A percentile compares a stretch with the other conserved stretches of the same genome.
Conservation (phyloP, 2,113 vertebrate genomes). For the Acinonyx jubatus region DNA sequence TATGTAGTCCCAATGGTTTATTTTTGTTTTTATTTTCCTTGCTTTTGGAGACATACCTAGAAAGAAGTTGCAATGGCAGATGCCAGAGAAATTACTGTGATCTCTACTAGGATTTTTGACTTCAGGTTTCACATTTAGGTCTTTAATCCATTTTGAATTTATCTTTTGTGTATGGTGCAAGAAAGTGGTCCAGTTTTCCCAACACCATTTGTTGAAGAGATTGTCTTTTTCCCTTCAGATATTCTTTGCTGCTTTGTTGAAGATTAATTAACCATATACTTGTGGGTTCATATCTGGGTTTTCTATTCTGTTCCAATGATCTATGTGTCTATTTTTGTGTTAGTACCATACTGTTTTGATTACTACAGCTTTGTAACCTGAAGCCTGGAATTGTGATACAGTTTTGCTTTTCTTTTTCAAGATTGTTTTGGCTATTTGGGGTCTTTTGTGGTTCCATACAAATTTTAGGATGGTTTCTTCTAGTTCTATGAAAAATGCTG, state of each 20-base stretch:
- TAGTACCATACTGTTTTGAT: not conserved
- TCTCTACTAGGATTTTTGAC: no score
- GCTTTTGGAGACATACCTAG: no score
- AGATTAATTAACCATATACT: not conserved
- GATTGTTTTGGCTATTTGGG: not conserved
- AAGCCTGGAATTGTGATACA: not conserved
- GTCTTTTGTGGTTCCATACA: not conserved
- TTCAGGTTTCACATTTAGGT: no score
- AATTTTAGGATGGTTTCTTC: not conserved
- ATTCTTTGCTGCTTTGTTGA: not conserved
- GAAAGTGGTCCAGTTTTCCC: not conserved
- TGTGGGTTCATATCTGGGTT: not conserved
- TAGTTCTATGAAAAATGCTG: not conserved
- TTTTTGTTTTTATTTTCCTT: no score
- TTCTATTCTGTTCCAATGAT: not conserved
- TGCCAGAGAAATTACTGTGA: no score
- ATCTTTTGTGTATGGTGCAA: no score
- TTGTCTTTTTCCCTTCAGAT: not conserved
- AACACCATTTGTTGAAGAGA: not conserved
- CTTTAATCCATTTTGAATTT: no score
- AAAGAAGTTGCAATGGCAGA: no score
- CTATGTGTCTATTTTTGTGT: not conserved
- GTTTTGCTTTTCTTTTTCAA: not conserved
- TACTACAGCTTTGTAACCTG: not conserved
- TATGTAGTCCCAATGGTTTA: no score